Evolutionary conservation across 2,888 invertebrate genomes (phyloP).

Genomic region (Hoplodrina blanda): DNA sequence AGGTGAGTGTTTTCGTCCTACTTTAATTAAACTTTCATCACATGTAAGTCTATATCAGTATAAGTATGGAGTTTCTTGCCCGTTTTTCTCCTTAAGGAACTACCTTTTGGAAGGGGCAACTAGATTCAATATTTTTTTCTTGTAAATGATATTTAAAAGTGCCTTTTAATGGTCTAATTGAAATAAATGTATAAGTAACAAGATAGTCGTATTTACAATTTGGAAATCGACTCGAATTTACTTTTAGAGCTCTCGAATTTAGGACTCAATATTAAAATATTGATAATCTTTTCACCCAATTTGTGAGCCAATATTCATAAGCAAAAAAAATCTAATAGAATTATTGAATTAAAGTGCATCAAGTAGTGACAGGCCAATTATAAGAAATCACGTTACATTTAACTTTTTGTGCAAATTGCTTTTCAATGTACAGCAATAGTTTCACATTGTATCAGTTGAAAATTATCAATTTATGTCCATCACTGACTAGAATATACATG

Average conservation of each 20-base stretch:
- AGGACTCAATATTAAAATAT: background rate
- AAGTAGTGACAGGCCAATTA: constrained; percentile 49
- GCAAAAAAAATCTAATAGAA: constrained; percentile 28
- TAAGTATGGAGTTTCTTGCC: no score
- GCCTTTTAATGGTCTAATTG: no score
- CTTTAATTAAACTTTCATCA: background rate
- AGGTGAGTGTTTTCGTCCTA: constrained; percentile 92
- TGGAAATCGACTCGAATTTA: no score
- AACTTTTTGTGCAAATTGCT: constrained; percentile 27
- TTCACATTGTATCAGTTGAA: background rate
- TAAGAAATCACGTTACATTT: constrained; percentile 28
- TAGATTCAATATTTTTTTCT: no score
- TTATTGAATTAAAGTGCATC: constrained; percentile 28
- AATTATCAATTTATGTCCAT: background rate
- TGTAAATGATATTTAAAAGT: no score
- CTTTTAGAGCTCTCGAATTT: no score
- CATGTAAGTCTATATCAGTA: no score
- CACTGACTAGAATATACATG: no score
- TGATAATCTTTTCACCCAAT: constrained; percentile 1
- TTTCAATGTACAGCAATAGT: constrained; percentile 18
- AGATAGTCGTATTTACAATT: no score
- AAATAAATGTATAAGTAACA: no score
- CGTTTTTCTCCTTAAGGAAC: no score
- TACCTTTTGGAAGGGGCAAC: no score
- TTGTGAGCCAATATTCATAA: background rate